Evolutionary conservation across 2,888 invertebrate species (phyloP).

Genomic region (Sicus ferrugineus): DNA sequence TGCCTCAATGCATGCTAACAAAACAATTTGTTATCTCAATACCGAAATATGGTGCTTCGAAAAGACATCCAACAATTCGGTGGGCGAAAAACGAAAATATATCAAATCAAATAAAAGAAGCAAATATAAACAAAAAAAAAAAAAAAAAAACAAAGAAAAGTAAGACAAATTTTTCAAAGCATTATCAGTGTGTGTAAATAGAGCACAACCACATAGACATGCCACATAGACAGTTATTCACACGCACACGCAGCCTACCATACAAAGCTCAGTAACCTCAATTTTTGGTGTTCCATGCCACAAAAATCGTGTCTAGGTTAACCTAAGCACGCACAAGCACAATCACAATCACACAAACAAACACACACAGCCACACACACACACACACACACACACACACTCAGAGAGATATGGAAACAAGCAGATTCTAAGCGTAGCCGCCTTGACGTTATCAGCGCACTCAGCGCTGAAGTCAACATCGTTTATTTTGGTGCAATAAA

Average conservation of each 20-base stretch:
- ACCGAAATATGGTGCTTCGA: too few species aligned
- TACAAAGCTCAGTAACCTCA: constrained; percentile 10
- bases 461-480: not conserved
- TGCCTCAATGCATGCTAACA: not conserved
- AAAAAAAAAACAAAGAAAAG: not conserved
- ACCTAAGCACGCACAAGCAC: not conserved
- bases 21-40: too few species aligned
- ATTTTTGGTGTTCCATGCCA: not conserved
- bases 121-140: not conserved
- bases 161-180: not conserved
- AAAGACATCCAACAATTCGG: not conserved
- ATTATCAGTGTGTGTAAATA: not conserved
- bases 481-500: too few species aligned
- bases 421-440: too few species aligned
- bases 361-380: not conserved
- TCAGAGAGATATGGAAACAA: not conserved
- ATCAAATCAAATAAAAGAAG: not conserved
- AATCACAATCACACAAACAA: not conserved
- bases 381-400: not conserved
- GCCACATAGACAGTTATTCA: not conserved
- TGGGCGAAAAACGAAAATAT: not conserved
- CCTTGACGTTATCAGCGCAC: not conserved
- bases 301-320: constrained; percentile 13
- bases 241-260: not conserved
- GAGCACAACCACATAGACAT: not conserved